Conservation (phyloP, 2,888 invertebrate species). For the Sericinus montela region DNA sequence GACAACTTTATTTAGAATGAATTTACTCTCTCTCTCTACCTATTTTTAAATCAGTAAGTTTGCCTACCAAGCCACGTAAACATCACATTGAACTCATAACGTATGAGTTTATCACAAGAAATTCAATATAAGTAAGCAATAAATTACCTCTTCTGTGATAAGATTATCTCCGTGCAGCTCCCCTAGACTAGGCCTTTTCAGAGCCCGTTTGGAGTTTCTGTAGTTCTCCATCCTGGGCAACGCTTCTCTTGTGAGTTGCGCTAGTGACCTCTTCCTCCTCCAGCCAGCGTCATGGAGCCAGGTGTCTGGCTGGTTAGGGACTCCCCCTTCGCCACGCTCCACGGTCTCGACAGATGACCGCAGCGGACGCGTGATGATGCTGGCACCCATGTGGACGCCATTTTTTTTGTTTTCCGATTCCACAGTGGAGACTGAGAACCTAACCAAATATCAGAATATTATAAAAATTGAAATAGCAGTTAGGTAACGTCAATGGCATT, state of each 20-base stretch:
- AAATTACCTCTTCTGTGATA: conserved; percentile 60
- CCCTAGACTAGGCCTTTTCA: conserved; percentile 90
- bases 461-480: too few relatives aligned
- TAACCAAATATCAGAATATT: too few relatives aligned
- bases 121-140: too few relatives aligned
- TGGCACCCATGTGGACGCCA: conserved; percentile 70
- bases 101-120: too few relatives aligned
- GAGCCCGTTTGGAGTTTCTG: conserved; percentile 85
- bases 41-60: too few relatives aligned
- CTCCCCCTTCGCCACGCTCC: conserved; percentile 39
- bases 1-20: too few relatives aligned
- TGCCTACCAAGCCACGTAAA: too few relatives aligned
- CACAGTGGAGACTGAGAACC: conserved; percentile 64
- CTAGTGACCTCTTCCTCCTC: conserved; percentile 78
- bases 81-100: too few relatives aligned
- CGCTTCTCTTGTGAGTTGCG: conserved; percentile 87
- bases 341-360: conserved; percentile 53
- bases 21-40: too few relatives aligned
- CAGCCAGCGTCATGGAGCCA: conserved; percentile 71
- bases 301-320: conserved; percentile 49
- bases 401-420: conserved; percentile 64
- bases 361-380: conserved; percentile 62
- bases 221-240: conserved; percentile 91
- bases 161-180: conserved; percentile 86
- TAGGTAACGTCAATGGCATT: too few relatives aligned